Base-by-base conservation (phyloP, 2,888 invertebrate species). In the Acutogordius australiensis region DNA sequence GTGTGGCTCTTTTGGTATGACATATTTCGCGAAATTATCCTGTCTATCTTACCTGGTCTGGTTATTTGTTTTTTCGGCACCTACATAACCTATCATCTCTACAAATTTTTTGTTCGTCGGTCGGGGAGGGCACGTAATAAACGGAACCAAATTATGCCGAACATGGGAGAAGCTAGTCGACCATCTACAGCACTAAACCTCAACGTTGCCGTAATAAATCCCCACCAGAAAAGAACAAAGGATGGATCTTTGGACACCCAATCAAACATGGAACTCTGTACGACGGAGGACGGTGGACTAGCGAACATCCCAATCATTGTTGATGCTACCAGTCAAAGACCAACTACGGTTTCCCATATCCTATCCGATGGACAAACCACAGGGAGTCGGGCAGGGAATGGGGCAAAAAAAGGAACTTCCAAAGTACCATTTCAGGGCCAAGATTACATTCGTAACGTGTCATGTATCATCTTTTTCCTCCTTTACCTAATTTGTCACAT, bases 1-100 rank as follows among this genome's bases (percentile, higher is more conserved):
- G 23, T 51, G 51, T 51, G 51, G 51, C 8, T 51, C 8, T 51
- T 51, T 51, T 51, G 23, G 4, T 51, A 51, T 23, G 51, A 51
- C 23, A 21, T 51, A 51, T n/a, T 51, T 4, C 8, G 51, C 8
- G 51, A 51, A 23, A 51, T 23, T 4, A n/a, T 51, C 4, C 4
- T 23, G 4, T 51, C 51, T 26, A 26, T 51, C 51, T n/a, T 51
- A 8, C 51, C 51, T n/a, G 51, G 51, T 8, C 18, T 51, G 23
- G 4, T 51, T 23, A 23, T 51, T 4, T 21, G 8, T 4, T 51
- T 21, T 51, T 51, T 51, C 23, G 51, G 51, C 26, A 51, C 23
- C 4, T 51, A 51, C 23, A 51, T 51, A 4, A 21, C 51, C 4
- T 4, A 4, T n/a, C 23, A 8, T n/a, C 13, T 51, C 4, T 21